phyloP scores from a whole-genome alignment of 2,888 invertebrate species.

The Euzophera pinguis region DNA sequence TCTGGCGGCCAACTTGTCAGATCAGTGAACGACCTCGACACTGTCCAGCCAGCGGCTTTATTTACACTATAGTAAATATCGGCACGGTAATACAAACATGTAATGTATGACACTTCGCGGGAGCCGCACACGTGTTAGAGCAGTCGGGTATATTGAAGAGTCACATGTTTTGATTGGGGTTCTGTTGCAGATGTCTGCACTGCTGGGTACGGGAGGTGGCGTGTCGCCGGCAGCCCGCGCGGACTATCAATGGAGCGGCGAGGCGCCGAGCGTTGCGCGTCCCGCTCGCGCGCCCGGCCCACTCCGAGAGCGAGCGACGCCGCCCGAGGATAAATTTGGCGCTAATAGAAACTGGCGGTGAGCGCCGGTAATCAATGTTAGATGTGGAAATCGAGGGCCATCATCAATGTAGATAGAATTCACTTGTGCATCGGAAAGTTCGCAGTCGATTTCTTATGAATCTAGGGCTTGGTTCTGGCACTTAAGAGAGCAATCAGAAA shows the following conservation, averaged over 20 bases:
- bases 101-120: constrained; percentile 36
- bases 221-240: constrained; percentile 66
- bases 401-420: constrained; percentile 35
- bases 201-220: constrained; percentile 45
- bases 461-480: neutral
- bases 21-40: constrained; percentile 73
- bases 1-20: constrained; percentile 57
- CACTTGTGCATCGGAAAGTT: constrained; percentile 16
- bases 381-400: constrained; percentile 60
- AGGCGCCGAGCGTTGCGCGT: constrained; percentile 43
- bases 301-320: constrained; percentile 58
- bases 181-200: constrained; percentile 45
- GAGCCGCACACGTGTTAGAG: constrained; percentile 25
- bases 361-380: constrained; percentile 74
- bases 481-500: too few relatives aligned
- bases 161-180: constrained; percentile 53
- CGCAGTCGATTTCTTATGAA: constrained; percentile 11
- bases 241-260: constrained; percentile 64
- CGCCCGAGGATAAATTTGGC: constrained; percentile 76
- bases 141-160: constrained; percentile 22
- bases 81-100: constrained; percentile 33
- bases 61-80: constrained; percentile 36
- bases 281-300: constrained; percentile 51
- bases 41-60: constrained; percentile 34
- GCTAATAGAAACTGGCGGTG: constrained; percentile 70